These are phyloP conservation scores for Clepsis dumicolana DNA, from an alignment of 2,888 invertebrate genomes.

Conservation along the genomic window DNA sequence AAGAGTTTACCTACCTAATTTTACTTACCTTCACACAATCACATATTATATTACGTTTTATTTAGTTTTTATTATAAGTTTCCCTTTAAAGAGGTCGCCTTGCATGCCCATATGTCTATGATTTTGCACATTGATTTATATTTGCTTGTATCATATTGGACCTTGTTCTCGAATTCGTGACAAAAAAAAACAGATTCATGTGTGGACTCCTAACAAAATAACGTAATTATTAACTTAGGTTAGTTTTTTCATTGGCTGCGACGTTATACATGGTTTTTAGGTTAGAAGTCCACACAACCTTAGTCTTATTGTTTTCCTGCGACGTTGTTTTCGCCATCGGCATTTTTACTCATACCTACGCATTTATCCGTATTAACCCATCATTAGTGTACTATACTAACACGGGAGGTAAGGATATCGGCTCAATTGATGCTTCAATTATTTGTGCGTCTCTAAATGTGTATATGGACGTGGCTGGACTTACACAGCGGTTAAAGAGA, in stretches of 20 bases:
- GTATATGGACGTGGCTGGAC: background rate
- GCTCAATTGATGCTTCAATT: slow-evolving; percentile 10
- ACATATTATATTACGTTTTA: slow-evolving; percentile 11
- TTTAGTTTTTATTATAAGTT: slow-evolving; percentile 16
- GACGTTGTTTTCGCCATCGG: slow-evolving; percentile 11
- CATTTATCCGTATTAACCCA: slow-evolving; percentile 27
- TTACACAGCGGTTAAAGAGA: background rate
- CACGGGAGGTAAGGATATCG: slow-evolving; percentile 25
- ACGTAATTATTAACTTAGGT: no score
- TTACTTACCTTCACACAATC: background rate
- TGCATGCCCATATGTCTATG: slow-evolving; percentile 58
- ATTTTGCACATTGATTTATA: slow-evolving; percentile 56
- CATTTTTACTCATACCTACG: slow-evolving; percentile 16
- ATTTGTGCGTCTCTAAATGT: slow-evolving; percentile 3
- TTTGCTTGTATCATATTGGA: slow-evolving; percentile 79
- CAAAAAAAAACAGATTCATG: background rate
- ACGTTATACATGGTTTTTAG: background rate
- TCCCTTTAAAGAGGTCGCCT: slow-evolving; percentile 46
- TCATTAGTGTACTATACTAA: slow-evolving; percentile 36
- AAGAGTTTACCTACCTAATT: no score
- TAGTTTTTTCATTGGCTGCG: background rate
- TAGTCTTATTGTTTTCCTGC: background rate
- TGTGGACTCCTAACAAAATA: slow-evolving; percentile 6
- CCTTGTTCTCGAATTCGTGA: slow-evolving; percentile 57
- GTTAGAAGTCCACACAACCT: slow-evolving; percentile 17